Conservation (phyloP, 2,113 vertebrate species). For the Leptodactylus fuscus region DNA sequence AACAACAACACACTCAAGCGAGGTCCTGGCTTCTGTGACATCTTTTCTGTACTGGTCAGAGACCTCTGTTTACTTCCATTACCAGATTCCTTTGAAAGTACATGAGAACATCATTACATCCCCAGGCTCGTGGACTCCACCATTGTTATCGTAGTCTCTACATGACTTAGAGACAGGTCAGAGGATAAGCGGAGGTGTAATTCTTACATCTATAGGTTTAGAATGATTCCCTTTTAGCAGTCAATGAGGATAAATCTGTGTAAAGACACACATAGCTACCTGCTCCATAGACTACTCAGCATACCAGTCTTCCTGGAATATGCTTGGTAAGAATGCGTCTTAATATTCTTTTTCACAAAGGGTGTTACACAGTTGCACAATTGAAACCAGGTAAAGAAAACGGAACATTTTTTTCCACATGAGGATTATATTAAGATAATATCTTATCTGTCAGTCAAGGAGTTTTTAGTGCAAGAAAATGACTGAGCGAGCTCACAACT, state of each 20-base stretch:
- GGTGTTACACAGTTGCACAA: conserved; percentile 79
- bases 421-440: conserved; percentile 86
- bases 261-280: conserved; percentile 5
- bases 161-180: background rate
- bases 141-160: too few species aligned
- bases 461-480: conserved; percentile 86
- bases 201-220: background rate
- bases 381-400: conserved; percentile 82
- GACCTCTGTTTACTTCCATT: too few species aligned
- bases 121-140: background rate
- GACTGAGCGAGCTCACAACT: conserved; percentile 82
- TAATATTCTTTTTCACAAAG: conserved; percentile 83
- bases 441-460: conserved; percentile 83
- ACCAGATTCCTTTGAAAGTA: too few species aligned
- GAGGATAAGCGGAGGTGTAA: background rate
- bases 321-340: conserved; percentile 79
- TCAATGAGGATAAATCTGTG: too few species aligned
- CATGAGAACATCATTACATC: background rate
- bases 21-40: too few species aligned
- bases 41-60: too few species aligned
- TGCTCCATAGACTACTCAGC: conserved; percentile 53
- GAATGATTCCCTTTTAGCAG: too few species aligned
- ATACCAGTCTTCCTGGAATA: conserved; percentile 65
- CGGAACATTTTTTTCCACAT: conserved; percentile 80
- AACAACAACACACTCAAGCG: too few species aligned